Base-by-base conservation (phyloP, 2,797 vertebrate species). In the Enteromius radiatus region DNA sequence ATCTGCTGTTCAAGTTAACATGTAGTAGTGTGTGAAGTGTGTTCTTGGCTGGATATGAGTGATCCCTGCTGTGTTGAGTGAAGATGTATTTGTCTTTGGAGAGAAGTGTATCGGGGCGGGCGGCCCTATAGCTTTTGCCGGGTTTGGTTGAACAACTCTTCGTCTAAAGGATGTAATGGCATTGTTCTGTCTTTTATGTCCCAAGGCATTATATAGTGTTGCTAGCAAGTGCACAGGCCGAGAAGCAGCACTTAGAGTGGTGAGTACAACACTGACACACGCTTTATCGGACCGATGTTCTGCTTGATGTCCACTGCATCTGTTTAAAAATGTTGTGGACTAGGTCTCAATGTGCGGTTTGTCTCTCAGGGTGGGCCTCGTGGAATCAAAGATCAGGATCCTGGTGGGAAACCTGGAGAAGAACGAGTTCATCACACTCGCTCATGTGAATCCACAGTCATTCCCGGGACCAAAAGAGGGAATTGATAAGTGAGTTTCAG, bases 161-260 rank as follows among this genome's bases (percentile, higher is more conserved):
- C 87, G 83, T 79, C 68, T 89, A 63, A 87, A 90, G 81, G 88
- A 89, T 89, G 89, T 92, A 91, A 92, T 90, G 90, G 89, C 82
- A 85, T 90, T 90, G 86, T 95, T 92, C 94, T 96, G 92, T 96
- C 83, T 96, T 95, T 96, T 95, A 91, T 96, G 93, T 96, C 93
- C 94, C 91, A 96, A 97, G 96, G 96, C 95, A 97, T 96, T 97
- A 96, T 93, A 94, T 96, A 95, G 93, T 96, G 93, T 95, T 97
- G 93, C 94, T 95, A 91, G 95, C 95, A 90, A 96, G 95, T 2
- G 96, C 95, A 79, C 93, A 95, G 78, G 95, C 95, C 87, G 95
- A 96, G 93, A 95, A 96, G 89, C 95, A 97, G 91, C 95, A 94
- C 88, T 92, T 96, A 65, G 93, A 97, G 90, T 97, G 96, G 96